Conservation (phyloP, 2,888 invertebrate genomes). For the Atethmia centrago region DNA sequence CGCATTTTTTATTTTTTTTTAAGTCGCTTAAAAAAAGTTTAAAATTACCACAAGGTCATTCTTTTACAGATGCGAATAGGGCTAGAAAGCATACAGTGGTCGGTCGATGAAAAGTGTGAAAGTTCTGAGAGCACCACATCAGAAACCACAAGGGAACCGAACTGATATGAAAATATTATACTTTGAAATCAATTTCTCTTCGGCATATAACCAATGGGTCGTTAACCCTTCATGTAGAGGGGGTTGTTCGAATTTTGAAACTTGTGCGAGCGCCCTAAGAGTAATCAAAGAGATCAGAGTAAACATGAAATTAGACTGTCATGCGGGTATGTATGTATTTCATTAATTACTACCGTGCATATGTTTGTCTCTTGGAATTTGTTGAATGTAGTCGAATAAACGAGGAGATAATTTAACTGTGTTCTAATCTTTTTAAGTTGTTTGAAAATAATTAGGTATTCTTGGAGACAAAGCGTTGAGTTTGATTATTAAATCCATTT, state of each 20-base stretch:
- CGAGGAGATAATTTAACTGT: not conserved
- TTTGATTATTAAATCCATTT: not conserved
- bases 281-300: constrained; percentile 81
- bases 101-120: constrained; percentile 9
- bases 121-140: constrained; percentile 21
- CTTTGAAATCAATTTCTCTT: constrained; percentile 64
- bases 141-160: constrained; percentile 30
- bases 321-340: constrained; percentile 81
- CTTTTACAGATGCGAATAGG: too few species aligned
- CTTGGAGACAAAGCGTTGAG: not conserved
- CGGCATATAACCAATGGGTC: constrained; percentile 44
- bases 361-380: constrained; percentile 40
- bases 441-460: not conserved
- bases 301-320: constrained; percentile 80
- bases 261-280: constrained; percentile 52
- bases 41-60: not conserved
- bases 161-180: constrained; percentile 42
- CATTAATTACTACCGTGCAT: constrained; percentile 73
- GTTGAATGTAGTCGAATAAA: constrained; percentile 26
- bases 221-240: constrained; percentile 61
- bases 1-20: not conserved
- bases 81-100: not conserved
- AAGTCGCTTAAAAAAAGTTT: not conserved
- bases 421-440: not conserved
- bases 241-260: constrained; percentile 57